phyloP scores from a whole-genome alignment of 1,140 invertebrate genomes.

The Drosophila pseudoananassae region DNA sequence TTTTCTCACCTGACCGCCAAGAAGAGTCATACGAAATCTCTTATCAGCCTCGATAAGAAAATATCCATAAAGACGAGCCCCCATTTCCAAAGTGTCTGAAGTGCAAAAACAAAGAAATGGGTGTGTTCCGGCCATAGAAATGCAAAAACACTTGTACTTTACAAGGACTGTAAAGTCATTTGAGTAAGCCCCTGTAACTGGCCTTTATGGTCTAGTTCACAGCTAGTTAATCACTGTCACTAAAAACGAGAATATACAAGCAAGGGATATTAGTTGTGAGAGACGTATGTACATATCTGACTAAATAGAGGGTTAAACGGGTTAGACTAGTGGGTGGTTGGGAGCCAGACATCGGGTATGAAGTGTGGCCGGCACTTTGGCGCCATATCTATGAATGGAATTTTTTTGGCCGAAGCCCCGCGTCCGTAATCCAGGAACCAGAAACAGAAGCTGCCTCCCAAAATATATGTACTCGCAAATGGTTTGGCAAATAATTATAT shows the following conservation, averaged over 20 bases:
- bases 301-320: conserved; percentile 1
- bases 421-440: conserved; percentile 12
- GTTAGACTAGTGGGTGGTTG: conserved; percentile 1
- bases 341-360: conserved; percentile 4
- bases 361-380: conserved; percentile 14
- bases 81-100: conserved; percentile 7
- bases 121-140: conserved; percentile 7
- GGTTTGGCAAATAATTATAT: conserved; percentile 39
- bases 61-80: conserved; percentile 61
- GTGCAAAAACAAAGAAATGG: conserved; percentile 9
- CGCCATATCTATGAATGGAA: conserved; percentile 59
- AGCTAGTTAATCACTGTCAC: conserved; percentile 22
- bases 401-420: conserved; percentile 26
- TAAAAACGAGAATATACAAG: conserved; percentile 18
- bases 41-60: conserved; percentile 44
- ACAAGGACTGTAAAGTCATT: conserved; percentile 7
- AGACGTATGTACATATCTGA: background rate
- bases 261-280: background rate
- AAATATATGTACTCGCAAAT: conserved; percentile 16
- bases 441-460: conserved; percentile 23
- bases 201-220: conserved; percentile 11
- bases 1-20: background rate
- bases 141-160: conserved; percentile 8
- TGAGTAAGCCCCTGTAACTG: conserved; percentile 20
- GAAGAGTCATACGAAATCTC: background rate